A percentile compares a stretch with the other conserved stretches of the same genome.
phyloP scores from a whole-genome alignment of 2,797 vertebrate species.

The Alca torda region DNA sequence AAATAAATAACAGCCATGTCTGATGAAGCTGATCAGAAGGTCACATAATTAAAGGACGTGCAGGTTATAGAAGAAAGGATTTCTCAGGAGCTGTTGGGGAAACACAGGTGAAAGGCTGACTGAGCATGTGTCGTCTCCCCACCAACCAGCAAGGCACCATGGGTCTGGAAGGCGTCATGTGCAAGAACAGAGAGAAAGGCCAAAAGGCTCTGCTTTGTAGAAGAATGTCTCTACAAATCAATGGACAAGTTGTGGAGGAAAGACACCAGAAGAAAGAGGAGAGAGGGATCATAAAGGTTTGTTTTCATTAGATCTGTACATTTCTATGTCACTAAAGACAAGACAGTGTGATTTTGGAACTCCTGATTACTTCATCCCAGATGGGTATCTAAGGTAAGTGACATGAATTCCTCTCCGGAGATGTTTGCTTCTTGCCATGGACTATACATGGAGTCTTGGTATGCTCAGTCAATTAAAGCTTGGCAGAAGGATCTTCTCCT shows the following conservation, averaged over 20 bases:
- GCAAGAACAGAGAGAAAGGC: background rate
- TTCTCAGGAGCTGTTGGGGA: background rate
- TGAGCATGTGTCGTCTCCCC: fast-evolving
- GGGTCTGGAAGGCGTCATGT: background rate
- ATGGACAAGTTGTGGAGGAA: background rate
- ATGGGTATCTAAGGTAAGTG: background rate
- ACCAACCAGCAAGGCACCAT: background rate
- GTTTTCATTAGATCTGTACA: background rate
- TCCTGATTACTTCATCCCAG: background rate
- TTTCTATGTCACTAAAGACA: background rate
- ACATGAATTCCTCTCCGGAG: background rate
- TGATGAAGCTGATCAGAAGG: background rate
- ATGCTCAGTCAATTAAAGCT: background rate
- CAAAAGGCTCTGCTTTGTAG: background rate
- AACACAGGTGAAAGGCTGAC: background rate
- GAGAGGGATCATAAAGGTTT: background rate
- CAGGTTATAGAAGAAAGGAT: background rate
- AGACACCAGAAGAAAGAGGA: background rate
- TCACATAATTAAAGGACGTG: background rate
- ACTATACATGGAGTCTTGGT: background rate
- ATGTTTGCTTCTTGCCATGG: background rate
- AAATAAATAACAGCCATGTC: background rate
- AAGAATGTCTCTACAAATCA: background rate
- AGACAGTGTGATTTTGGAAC: background rate
- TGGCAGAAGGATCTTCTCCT: background rate